Percentiles rank a stretch among this genome's conserved stretches.
phyloP scores from a whole-genome alignment of 2,888 invertebrate genomes.

The Tanypteryx hageni region DNA sequence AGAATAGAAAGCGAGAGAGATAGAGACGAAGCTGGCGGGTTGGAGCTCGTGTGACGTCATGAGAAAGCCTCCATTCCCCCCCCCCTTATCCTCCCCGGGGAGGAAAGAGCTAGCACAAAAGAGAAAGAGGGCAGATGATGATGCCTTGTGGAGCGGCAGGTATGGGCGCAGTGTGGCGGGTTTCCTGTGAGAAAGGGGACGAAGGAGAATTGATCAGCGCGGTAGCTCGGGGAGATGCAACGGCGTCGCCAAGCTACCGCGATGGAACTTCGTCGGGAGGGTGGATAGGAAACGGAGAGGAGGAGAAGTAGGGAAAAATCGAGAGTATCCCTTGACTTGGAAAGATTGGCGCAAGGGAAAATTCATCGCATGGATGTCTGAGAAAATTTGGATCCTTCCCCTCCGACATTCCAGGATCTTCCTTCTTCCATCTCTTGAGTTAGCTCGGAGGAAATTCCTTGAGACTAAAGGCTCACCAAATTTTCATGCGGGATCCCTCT shows the following conservation, averaged over 20 bases:
- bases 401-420: slow-evolving; percentile 30
- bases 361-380: slow-evolving; percentile 49
- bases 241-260: not conserved
- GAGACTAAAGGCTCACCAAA: slow-evolving; percentile 9
- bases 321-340: slow-evolving; percentile 47
- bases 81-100: no score
- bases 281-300: not conserved
- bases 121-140: no score
- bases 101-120: no score
- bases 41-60: not conserved
- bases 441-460: slow-evolving; percentile 37
- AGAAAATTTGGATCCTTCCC: slow-evolving; percentile 43
- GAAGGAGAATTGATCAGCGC: not conserved
- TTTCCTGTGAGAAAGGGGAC: no score
- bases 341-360: slow-evolving; percentile 50
- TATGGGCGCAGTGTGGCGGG: not conserved
- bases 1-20: not conserved
- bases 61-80: not conserved
- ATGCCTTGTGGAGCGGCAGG: not conserved
- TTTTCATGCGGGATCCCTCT: slow-evolving; percentile 21
- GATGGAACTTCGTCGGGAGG: not conserved
- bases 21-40: not conserved
- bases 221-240: not conserved
- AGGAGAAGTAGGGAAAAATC: not conserved
- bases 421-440: not conserved